These are phyloP conservation scores for Labeo rohita DNA, from an alignment of 2,113 vertebrate species.

Conservation along the genomic window DNA sequence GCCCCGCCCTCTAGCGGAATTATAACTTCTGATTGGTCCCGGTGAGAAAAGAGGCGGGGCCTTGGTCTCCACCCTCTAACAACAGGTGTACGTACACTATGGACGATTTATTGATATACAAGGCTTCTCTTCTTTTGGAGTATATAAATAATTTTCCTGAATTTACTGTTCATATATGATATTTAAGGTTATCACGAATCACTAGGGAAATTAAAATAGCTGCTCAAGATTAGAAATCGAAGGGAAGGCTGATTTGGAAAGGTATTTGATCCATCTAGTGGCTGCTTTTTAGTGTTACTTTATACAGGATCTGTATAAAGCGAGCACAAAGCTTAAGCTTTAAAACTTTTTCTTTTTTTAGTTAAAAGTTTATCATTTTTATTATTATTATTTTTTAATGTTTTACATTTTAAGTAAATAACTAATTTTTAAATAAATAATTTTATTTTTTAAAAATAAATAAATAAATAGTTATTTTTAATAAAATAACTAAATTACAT, in stretches of 20 bases:
- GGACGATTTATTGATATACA: background rate
- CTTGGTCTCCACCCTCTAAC: background rate
- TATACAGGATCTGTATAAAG: background rate
- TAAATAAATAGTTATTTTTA: no score
- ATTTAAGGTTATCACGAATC: background rate
- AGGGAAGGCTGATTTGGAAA: background rate
- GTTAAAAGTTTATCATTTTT: no score
- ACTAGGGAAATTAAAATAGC: background rate
- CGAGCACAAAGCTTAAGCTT: no score
- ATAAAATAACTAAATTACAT: no score
- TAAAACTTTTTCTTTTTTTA: no score
- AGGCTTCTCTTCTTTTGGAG: background rate
- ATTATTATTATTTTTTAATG: no score
- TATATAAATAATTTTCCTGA: background rate
- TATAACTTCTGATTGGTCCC: slow-evolving; percentile 7
- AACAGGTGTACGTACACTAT: background rate
- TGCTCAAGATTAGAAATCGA: background rate
- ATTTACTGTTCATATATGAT: background rate
- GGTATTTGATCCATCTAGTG: slow-evolving; percentile 19
- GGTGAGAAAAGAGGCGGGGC: background rate
- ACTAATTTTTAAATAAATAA: no score
- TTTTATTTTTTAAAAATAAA: no score
- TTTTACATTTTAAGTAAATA: no score
- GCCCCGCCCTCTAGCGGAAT: background rate
- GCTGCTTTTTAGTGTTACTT: background rate